Evolutionary conservation across 2,888 invertebrate genomes (phyloP), one percentile per base, ranked within the genome.

Genomic region (Pasiphila rectangulata): DNA sequence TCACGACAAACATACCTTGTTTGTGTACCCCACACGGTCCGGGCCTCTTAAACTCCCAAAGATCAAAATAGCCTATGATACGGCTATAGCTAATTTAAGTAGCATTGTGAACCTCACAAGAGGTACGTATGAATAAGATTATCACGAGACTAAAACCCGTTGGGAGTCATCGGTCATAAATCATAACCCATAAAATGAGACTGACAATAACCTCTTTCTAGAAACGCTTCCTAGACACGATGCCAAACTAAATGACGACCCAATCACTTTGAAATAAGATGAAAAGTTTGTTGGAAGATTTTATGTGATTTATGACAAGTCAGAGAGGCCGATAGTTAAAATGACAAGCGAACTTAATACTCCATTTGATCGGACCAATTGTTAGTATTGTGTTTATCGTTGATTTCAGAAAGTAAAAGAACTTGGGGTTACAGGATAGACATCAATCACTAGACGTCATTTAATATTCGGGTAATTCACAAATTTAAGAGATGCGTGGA

Each of bases 111-210:
- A 76, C 72, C 76, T 73, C 79, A 83, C 79, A 83, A 81, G 83
- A 81, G 78, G 75, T 67, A 73, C 72, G 76, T 72, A 72, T 85
- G 83, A 87, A 84, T 86, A 78, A 86, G 84, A 87, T 88, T 88
- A 88, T 83, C 86, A 83, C 64, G 74, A 72, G 70, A 69, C 72
- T 69, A 79, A 75, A 86, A 79, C 83, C 87, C 85, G 86, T 87
- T 86, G 87, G 88, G 84, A 88, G 86, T 85, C 87, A 83, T 79
- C 74, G 81, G 75, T 87, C 88, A 88, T 88, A 87, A 88, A 88
- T 88, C 88, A 88, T 88, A 85, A 79, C 83, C 83, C 86, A 85
- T 87, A 87, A 87, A 85, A 86, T 73, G 78, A 79, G 73, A 73
- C 86, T 83, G 85, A 87, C 87, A 85, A 84, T 85, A 77, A 78